A percentile compares a stretch with the other conserved stretches of the same genome.
phyloP scores from a whole-genome alignment of 2,888 invertebrate species.

The Baronia brevicornis region DNA sequence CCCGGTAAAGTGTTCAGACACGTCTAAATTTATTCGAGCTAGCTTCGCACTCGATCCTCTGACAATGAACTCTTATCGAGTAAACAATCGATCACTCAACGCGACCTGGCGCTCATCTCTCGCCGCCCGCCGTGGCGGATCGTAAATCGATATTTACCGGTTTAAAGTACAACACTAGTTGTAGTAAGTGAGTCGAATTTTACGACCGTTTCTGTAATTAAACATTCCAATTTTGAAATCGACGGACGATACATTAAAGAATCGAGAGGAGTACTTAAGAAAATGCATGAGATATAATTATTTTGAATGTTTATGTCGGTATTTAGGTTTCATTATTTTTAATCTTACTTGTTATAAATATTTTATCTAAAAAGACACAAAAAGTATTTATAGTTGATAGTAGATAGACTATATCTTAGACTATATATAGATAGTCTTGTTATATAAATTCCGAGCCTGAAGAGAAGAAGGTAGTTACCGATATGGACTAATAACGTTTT shows the following conservation, averaged over 20 bases:
- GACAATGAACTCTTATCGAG: slow-evolving; percentile 69
- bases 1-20: slow-evolving; percentile 47
- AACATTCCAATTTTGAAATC: slow-evolving; percentile 15
- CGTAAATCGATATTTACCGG: slow-evolving; percentile 60
- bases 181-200: slow-evolving; percentile 50
- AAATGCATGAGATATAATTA: not conserved
- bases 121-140: slow-evolving; percentile 51
- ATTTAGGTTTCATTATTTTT: not conserved
- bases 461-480: no score
- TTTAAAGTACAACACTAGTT: slow-evolving; percentile 48
- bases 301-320: not conserved
- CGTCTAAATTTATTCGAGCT: slow-evolving; percentile 60
- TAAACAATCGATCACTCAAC: slow-evolving; percentile 66
- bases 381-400: not conserved
- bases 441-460: no score
- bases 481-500: no score
- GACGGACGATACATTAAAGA: slow-evolving; percentile 32
- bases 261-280: not conserved
- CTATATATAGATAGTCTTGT: no score
- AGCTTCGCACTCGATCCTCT: slow-evolving; percentile 60
- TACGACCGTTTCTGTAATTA: slow-evolving; percentile 52
- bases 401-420: no score
- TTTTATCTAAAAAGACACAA: not conserved
- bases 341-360: no score
- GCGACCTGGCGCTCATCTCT: slow-evolving; percentile 59